Evolutionary conservation across 2,113 vertebrate species (phyloP), one percentile per base, ranked within the genome.

Genomic region (Corvus hawaiiensis): DNA sequence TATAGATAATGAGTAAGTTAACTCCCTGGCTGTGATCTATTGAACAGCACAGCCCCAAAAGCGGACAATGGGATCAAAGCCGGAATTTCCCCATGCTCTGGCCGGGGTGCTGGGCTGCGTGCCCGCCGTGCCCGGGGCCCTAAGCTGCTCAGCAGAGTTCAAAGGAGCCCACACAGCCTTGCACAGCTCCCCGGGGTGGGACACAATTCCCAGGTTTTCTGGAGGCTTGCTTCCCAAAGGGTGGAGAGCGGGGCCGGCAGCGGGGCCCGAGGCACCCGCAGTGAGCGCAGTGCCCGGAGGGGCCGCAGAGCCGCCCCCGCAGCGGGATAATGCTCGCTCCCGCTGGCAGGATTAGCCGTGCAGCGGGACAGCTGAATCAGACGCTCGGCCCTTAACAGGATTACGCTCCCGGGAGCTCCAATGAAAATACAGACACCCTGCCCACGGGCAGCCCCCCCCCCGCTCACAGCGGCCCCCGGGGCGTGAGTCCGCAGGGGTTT

Each of bases 351-450:
- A 96, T 96, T 91, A 95, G 95, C 94, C 51, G 0, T 3, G 4
- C 3, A 20, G 91, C 93, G 41, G 88, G 87, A 93, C 91, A 68
- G 94, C 96, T 96, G 95, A 96, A 96, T 86, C 94, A 92, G 93
- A 74, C 43, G 19, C 93, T 83, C 93, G 16, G 90, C 90, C 87
- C 61, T 71, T 73, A 89, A 94, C 91, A 30, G 97, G 95, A 97
- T 97, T 97, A 95, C 16, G 67, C 84, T 84, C 35, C 24, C 21
- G 59, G 94, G 93, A 86, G 56, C 16, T 21, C 80, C 88, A 73
- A 5, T 62, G 90, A 48, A 88, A 95, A 94, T 82, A 52, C 93
- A 93, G 91, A 79, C 90, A 85, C 84, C 59, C 78, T 16, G 94
- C 63, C 69, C 30, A 41, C 9, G 37, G 71, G 46, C 75, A 28